A percentile compares a stretch with the other conserved stretches of the same genome.
Evolutionary conservation across 2,888 invertebrate species (phyloP).

Genomic region (Agrotis exclamationis): DNA sequence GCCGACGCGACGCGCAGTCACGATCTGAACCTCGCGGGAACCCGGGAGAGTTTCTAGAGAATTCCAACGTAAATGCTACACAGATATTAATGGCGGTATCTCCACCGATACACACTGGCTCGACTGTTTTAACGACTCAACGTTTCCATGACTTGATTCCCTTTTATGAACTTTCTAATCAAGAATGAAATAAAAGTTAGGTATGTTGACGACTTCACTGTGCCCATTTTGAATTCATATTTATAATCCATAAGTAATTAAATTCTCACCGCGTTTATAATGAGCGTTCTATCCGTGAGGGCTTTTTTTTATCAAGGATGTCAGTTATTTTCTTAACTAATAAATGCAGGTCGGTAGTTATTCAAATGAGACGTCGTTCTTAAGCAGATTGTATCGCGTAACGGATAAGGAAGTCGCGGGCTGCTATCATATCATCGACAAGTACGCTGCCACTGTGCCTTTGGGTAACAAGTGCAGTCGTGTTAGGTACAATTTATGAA

Average conservation of each 20-base stretch:
- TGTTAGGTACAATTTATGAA: constrained; percentile 15
- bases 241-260: constrained; percentile 67
- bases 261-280: constrained; percentile 65
- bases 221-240: constrained; percentile 66
- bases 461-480: constrained; percentile 53
- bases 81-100: constrained; percentile 87
- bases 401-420: constrained; percentile 86
- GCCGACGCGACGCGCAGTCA: constrained; percentile 89
- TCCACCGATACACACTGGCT: constrained; percentile 73
- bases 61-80: constrained; percentile 89
- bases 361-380: constrained; percentile 85
- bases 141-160: constrained; percentile 58
- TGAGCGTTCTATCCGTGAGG: constrained; percentile 59
- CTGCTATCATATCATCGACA: constrained; percentile 82
- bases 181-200: constrained; percentile 61
- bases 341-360: constrained; percentile 81
- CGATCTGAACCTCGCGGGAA: constrained; percentile 90
- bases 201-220: constrained; percentile 54
- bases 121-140: constrained; percentile 57
- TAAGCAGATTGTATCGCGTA: constrained; percentile 83
- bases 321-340: constrained; percentile 76
- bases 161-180: constrained; percentile 69
- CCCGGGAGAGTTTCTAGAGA: constrained; percentile 88
- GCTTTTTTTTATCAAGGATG: constrained; percentile 77
- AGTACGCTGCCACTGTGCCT: constrained; percentile 71